Conservation (phyloP, 2,888 invertebrate species). For the Eupithecia inturbata region DNA sequence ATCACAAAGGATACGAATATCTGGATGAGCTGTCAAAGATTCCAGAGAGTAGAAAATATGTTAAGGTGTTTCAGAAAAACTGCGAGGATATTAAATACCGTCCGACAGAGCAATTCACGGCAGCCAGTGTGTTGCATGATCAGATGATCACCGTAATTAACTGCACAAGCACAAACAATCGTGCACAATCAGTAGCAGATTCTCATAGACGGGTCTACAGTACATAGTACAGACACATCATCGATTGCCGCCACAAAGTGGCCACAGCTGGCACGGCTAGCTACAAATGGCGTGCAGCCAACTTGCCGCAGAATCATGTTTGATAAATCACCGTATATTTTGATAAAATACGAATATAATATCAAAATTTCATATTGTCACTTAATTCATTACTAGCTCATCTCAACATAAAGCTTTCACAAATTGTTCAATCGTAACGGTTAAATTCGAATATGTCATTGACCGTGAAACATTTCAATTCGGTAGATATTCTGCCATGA, state of each 20-base stretch:
- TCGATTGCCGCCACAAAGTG: constrained; percentile 18
- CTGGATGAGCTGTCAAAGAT: constrained; percentile 4
- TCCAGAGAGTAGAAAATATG: not conserved
- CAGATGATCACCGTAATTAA: not conserved
- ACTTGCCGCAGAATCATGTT: constrained; percentile 8
- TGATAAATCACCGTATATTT: constrained; percentile 3
- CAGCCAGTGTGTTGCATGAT: not conserved
- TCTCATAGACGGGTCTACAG: not conserved
- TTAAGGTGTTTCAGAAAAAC: not conserved
- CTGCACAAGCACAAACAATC: not conserved
- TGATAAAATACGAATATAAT: not conserved
- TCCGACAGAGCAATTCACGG: not conserved
- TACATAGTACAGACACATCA: not conserved
- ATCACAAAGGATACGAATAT: not conserved
- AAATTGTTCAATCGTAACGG: not conserved
- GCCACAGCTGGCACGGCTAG: constrained; percentile 17
- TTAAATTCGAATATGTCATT: not conserved
- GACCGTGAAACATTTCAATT: too few relatives aligned
- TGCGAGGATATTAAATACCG: not conserved
- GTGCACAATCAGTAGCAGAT: not conserved
- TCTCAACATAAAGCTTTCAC: not conserved
- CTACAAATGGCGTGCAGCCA: constrained; percentile 29
- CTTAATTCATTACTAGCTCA: not conserved
- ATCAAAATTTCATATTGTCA: not conserved
- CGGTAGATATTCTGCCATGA: too few relatives aligned